These are phyloP conservation scores for Anticlea derivata DNA, from an alignment of 2,888 invertebrate species.

Conservation along the genomic window DNA sequence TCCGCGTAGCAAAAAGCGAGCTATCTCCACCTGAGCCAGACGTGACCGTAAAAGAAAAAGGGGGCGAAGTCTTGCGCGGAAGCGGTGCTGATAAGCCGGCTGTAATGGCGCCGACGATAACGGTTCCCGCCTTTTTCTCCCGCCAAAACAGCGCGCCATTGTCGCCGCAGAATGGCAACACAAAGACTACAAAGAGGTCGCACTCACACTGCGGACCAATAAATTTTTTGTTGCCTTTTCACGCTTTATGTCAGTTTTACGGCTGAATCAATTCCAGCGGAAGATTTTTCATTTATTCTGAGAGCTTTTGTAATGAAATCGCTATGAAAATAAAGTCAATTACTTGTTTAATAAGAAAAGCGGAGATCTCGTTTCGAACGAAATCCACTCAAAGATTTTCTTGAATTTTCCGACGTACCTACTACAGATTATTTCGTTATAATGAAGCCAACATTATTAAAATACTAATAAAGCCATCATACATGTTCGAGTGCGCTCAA, in stretches of 20 bases:
- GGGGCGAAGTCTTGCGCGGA: constrained; percentile 73
- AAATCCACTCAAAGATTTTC: constrained; percentile 3
- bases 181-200: constrained; percentile 59
- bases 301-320: constrained; percentile 17
- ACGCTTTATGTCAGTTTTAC: constrained; percentile 51
- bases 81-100: constrained; percentile 78
- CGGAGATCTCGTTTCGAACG: constrained; percentile 5
- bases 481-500: constrained; percentile 62
- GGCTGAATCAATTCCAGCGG: constrained; percentile 40
- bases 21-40: constrained; percentile 68
- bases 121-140: constrained; percentile 82
- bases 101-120: constrained; percentile 81
- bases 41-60: constrained; percentile 83
- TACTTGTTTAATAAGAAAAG: constrained; percentile 13
- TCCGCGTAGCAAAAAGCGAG: constrained; percentile 46
- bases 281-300: constrained; percentile 20
- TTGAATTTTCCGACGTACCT: constrained; percentile 1
- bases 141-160: constrained; percentile 78
- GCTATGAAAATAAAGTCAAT: constrained; percentile 12
- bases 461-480: constrained; percentile 69
- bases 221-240: constrained; percentile 65
- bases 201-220: constrained; percentile 61
- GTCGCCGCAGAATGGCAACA: constrained; percentile 68
- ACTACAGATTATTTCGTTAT: constrained; percentile 19
- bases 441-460: constrained; percentile 58